Conservation (phyloP, 2,113 vertebrate genomes). For the Melanerpes aurifrons region DNA sequence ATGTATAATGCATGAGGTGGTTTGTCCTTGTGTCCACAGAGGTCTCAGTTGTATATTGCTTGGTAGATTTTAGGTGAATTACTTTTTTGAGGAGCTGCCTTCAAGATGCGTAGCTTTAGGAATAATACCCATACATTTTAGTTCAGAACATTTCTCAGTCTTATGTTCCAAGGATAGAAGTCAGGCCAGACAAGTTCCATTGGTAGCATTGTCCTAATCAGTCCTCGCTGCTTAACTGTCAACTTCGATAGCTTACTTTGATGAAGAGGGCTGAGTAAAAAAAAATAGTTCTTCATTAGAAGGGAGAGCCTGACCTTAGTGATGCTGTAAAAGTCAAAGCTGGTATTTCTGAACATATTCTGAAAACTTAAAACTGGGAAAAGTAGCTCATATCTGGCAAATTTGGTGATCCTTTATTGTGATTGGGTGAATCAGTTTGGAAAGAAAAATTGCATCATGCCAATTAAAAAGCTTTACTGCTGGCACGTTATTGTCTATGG, state of each 20-base stretch:
- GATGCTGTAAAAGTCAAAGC: neutral
- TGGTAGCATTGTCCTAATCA: neutral
- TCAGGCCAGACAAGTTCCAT: neutral
- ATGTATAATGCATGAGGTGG: neutral
- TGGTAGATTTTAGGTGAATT: neutral
- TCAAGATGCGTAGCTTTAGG: neutral
- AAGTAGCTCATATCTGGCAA: neutral
- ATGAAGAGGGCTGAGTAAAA: neutral
- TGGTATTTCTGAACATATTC: neutral
- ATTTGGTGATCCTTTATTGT: neutral
- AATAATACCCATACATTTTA: neutral
- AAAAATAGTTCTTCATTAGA: neutral
- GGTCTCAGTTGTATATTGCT: neutral
- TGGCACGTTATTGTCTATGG: neutral
- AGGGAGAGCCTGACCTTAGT: neutral
- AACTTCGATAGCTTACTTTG: neutral
- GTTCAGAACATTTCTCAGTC: neutral
- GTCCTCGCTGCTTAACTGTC: neutral
- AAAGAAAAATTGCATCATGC: constrained; percentile 23
- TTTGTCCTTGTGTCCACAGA: neutral
- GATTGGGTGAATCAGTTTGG: neutral
- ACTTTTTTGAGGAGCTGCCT: neutral
- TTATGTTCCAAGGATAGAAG: neutral
- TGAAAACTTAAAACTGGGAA: neutral
- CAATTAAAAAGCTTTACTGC: constrained; percentile 25